Evolutionary conservation across 2,113 vertebrate genomes (phyloP).

Genomic region (Sylvicapra grimmia): DNA sequence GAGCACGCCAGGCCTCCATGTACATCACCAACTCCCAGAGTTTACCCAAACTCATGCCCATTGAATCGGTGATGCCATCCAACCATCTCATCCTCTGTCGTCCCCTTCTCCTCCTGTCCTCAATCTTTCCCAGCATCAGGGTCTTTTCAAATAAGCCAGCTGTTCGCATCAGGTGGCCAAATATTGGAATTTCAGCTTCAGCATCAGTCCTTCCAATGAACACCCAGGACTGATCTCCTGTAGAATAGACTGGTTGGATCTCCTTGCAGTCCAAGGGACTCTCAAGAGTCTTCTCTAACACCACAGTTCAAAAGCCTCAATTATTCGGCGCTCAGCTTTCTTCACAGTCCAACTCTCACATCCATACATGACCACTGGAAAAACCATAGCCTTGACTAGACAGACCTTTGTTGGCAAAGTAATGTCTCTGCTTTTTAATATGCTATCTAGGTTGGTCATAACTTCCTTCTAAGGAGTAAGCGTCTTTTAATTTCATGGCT

Average conservation of each 20-base stretch:
- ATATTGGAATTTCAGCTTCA: background rate
- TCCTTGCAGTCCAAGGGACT: background rate
- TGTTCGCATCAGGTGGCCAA: background rate
- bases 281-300: background rate
- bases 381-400: background rate
- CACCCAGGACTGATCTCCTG: background rate
- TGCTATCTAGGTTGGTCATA: background rate
- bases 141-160: background rate
- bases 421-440: background rate
- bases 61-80: background rate
- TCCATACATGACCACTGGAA: background rate
- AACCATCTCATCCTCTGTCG: background rate
- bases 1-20: background rate
- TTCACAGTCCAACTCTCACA: background rate
- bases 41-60: background rate
- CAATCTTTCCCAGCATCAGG: background rate
- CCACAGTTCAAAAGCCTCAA: background rate
- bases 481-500: background rate
- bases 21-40: background rate
- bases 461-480: background rate
- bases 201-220: background rate
- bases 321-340: accelerated
- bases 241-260: background rate
- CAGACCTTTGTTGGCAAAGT: accelerated
- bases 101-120: background rate